Base-by-base conservation (phyloP, 2,113 vertebrate species). In the Australoheros scitulus region DNA sequence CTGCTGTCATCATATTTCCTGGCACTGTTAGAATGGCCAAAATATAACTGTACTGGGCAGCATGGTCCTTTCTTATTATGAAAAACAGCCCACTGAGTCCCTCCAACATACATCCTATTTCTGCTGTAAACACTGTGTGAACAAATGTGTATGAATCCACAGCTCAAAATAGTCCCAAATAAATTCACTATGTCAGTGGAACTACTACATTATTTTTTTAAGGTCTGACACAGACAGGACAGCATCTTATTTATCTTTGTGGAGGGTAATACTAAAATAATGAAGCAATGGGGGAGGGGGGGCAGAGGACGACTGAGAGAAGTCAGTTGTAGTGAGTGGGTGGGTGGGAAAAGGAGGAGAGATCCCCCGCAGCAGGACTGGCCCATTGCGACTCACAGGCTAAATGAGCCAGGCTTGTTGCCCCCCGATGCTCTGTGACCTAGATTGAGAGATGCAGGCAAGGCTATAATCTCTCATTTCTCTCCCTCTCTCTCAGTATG, bases 401-500 rank as follows among this genome's bases (percentile, higher is more conserved):
- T 94, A 92, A 94, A 93, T 90, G 90, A 94, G 91, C 90, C 88
- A 87, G 89, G 92, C 92, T 43, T 91, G 91, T 94, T 94, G 93
- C 91, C 93, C 93, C 92, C 89, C 90, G 88, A 94, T 94, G 92
- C 93, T 94, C 91, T 94, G 94, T 95, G 95, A 95, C 95, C 95
- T 95, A 96, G 94, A 95, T 95, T 92, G 87, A 89, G 88, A 90
- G 81, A 92, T 3, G 56, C 85, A 92, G 80, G 89, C 89, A 91
- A 79, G 76, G 82, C 74, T 29, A 77, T 95, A 95, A 95, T 95
- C 94, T 94, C 93, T 92, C 83, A 81, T 78, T 86, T 80, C 87
- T 84, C 75, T 80, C 76, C 9, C 86, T 55, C 79, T 58, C 82
- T 72, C 76, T 55, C 63, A 63, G 82, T 68, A 29, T 64, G 65